Evolutionary conservation across 2,113 vertebrate genomes (phyloP).

Genomic region (Arenaria interpres): DNA sequence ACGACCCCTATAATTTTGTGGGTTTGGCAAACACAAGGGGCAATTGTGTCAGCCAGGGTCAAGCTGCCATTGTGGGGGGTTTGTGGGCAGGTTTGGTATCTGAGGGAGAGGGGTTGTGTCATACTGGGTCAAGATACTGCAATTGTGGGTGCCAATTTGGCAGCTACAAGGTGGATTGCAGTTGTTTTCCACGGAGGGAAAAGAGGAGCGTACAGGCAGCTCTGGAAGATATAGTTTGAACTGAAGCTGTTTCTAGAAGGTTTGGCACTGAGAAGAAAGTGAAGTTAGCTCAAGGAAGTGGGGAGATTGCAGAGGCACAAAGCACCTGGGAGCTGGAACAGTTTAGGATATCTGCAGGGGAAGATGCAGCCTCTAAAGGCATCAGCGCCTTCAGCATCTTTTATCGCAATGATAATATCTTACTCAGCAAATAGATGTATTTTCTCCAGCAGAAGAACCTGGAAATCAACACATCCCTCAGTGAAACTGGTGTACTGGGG

Average conservation of each 20-base stretch:
- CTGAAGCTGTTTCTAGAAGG: constrained; percentile 3
- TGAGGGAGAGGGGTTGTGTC: constrained; percentile 50
- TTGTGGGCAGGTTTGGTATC: constrained; percentile 41
- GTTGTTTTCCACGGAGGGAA: constrained; percentile 38
- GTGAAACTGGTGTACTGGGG: not conserved
- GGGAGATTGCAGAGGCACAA: not conserved
- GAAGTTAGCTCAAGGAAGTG: not conserved
- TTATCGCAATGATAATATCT: accelerated
- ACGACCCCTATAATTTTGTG: constrained; percentile 68
- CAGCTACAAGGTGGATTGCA: not conserved
- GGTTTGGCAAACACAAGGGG: constrained; percentile 67
- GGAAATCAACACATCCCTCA: not conserved
- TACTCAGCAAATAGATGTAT: not conserved
- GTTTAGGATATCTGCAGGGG: not conserved
- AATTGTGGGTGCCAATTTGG: constrained; percentile 62
- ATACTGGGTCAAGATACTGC: constrained; percentile 44
- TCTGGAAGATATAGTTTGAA: not conserved
- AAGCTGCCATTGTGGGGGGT: constrained; percentile 64
- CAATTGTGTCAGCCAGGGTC: constrained; percentile 65
- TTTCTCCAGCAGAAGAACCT: not conserved
- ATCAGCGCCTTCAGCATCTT: not conserved
- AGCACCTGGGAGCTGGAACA: not conserved
- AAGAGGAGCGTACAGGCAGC: not conserved
- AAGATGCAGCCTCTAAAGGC: not conserved
- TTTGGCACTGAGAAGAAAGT: not conserved